Evolutionary conservation across 2,888 invertebrate species (phyloP), one percentile per base, ranked within the genome.

Genomic region (Synanthedon vespiformis): DNA sequence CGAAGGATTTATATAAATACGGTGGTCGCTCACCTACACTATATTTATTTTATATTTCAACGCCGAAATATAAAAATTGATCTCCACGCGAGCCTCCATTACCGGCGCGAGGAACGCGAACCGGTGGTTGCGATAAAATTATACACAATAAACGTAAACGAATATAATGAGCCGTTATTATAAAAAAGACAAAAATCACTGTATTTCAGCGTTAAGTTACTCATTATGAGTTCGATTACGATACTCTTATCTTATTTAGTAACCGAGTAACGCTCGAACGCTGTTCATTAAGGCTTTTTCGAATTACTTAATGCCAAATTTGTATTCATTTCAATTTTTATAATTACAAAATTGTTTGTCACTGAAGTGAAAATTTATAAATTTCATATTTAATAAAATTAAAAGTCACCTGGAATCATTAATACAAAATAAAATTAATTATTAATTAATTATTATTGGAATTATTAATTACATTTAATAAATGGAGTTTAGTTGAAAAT

Each of bases 21-120:
- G 34, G 8, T 34, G 34, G 34, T 10, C 2, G 34, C 34, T 34
- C 34, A 34, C 34, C 34, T 34, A 34, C 34, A 34, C 34, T 34
- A 34, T 34, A 34, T 34, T 34, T 34, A 34, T 34, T 34, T 34
- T 34, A 34, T 34, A 34, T 34, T 34, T 34, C 34, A 34, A 34
- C 34, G 54, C 49, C 54, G 51, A 58, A 60, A 61, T 60, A 60
- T 57, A 55, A 57, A n/a, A 58, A 58, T 62, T 58, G 58, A 57
- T 52, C 53, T 22, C 51, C 51, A 40, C 22, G 47, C 40, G 34
- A 22, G 40, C 52, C 44, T 41, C 51, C 54, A 54, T 57, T 56
- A 57, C 51, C 6, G 54, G 50, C 18, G 40, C 41, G 52, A 49
- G 16, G 47, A 44, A 27, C 49, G 51, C 49, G 4, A 44, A 44